Conservation (phyloP, 2,113 vertebrate species). For the Ophiodon elongatus region DNA sequence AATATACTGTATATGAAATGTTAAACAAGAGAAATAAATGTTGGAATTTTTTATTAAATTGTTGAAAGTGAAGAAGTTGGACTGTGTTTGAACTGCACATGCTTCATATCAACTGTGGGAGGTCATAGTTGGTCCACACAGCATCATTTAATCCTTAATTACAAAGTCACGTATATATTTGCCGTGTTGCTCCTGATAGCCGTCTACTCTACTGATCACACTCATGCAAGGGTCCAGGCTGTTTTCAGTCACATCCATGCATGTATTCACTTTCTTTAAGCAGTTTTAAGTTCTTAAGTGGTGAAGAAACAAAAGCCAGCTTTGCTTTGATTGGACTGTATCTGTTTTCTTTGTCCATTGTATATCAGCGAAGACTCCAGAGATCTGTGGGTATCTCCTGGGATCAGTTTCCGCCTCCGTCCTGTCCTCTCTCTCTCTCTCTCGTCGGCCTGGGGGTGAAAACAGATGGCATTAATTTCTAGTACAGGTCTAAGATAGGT, state of each 20-base stretch:
- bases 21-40: conserved; percentile 74
- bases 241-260: conserved; percentile 48
- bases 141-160: conserved; percentile 31
- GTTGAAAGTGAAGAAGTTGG: conserved; percentile 51
- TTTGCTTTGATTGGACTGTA: conserved; percentile 40
- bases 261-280: conserved; percentile 16
- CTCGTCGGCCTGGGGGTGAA: conserved; percentile 54
- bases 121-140: neutral
- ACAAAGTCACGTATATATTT: conserved; percentile 1
- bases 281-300: conserved; percentile 29
- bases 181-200: neutral
- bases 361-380: conserved; percentile 4
- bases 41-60: conserved; percentile 87
- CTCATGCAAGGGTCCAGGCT: conserved; percentile 41
- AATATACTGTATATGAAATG: conserved; percentile 84
- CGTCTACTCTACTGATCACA: conserved; percentile 2
- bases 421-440: conserved; percentile 42
- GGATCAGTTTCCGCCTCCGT: conserved; percentile 60
- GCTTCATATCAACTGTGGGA: neutral
- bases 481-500: conserved; percentile 31
- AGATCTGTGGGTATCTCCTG: conserved; percentile 31
- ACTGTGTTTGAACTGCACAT: conserved; percentile 14
- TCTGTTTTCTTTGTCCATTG: conserved; percentile 54
- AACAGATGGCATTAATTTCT: conserved; percentile 30
- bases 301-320: conserved; percentile 37